Evolutionary conservation across 2,113 vertebrate genomes (phyloP), one percentile per base, ranked within the genome.

Genomic region (Okapia johnstoni): DNA sequence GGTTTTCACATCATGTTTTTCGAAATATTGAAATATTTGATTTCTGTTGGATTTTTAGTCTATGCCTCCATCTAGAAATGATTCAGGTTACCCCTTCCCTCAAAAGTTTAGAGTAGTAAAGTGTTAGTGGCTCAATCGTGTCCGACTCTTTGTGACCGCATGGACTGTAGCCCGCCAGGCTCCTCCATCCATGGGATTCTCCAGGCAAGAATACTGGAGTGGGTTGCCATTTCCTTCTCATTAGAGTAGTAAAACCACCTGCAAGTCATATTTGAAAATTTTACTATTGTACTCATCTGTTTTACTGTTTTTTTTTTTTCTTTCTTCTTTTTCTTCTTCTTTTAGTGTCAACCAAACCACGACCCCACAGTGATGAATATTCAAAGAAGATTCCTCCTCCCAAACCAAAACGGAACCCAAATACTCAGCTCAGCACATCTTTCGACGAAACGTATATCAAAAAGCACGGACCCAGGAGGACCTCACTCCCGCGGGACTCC

Each of bases 381-480:
- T 99, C 99, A 25, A 99, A 99, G 98, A 99, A 99, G 98, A 99
- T 99, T 97, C 99, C 99, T 94, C 99, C 99, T 46, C 99, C 99
- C 1, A 99, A 99, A 97, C 99, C 99, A 0, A 99, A 99, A 94
- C 98, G 99, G 70, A 99, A 99, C 89, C 99, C 99, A 16, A 99
- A 99, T 98, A 99, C 99, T 40, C 99, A 99, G 98, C 99, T 99
- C 76, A 99, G 99, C 99, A 99, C 99, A 21, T 99, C 99, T 48
- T 99, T 99, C 17, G 99, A 99, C 48, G 99, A 99, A 92, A 99
- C 99, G 0, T 99, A 99, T 96, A 99, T 99, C 90, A 99, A 98
- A 90, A 99, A 99, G 97, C 99, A 99, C 26, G 98, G 98, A 54
- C 98, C 98, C 83, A 97, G 98, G 98, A 99, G 99, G 98, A 98